These are phyloP conservation scores for Passerculus sandwichensis DNA, from an alignment of 2,797 vertebrate species.

Conservation along the genomic window DNA sequence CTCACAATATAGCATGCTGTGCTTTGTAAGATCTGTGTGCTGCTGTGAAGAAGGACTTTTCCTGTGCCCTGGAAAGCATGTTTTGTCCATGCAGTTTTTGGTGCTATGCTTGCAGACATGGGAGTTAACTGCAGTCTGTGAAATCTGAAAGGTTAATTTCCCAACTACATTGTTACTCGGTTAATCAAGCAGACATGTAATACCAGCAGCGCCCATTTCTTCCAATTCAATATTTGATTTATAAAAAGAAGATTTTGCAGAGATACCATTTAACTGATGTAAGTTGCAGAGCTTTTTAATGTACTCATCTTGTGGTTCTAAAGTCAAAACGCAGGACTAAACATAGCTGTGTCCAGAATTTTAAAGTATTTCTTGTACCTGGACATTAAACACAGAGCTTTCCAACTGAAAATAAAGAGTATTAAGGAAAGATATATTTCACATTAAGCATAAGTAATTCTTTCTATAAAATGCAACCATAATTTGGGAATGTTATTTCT, in stretches of 20 bases:
- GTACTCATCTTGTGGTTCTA: neutral
- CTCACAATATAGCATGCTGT: neutral
- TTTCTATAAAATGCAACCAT: neutral
- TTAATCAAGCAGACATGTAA: neutral
- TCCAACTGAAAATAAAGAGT: neutral
- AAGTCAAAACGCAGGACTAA: neutral
- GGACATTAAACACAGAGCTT: neutral
- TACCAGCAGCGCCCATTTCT: neutral
- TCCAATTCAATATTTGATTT: neutral
- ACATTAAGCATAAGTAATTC: neutral
- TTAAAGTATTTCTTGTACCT: neutral
- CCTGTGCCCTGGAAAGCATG: neutral
- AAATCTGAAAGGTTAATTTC: constrained; percentile 4
- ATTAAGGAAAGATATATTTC: constrained; percentile 13
- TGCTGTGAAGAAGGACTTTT: neutral
- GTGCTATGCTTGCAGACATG: neutral
- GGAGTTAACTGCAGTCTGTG: neutral
- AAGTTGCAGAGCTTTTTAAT: neutral
- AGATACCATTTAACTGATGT: neutral
- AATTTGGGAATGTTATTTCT: constrained; percentile 16
- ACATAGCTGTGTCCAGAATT: neutral
- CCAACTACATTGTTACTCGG: neutral
- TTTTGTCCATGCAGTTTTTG: neutral
- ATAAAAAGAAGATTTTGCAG: neutral
- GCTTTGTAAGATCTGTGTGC: neutral